Conservation (phyloP, 2,888 invertebrate species). For the Hesperia comma region DNA sequence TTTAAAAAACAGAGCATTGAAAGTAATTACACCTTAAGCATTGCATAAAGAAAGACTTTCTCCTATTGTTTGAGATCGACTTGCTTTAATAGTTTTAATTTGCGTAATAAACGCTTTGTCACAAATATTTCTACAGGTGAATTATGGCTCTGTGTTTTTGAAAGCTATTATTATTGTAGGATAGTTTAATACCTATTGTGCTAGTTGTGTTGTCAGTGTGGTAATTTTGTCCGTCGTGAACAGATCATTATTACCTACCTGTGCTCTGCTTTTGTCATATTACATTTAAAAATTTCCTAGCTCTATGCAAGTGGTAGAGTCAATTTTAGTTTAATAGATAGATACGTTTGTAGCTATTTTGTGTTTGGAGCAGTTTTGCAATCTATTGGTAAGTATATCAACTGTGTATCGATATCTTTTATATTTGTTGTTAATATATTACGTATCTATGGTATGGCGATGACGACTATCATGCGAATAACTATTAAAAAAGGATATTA, state of each 20-base stretch:
- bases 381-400: not conserved
- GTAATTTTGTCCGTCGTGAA: constrained; percentile 36
- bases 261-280: not conserved
- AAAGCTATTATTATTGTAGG: constrained; percentile 44
- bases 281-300: not conserved
- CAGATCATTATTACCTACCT: not conserved
- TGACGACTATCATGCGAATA: too few species aligned
- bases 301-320: too few species aligned
- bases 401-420: too few species aligned
- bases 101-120: constrained; percentile 62
- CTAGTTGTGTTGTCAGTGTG: constrained; percentile 40
- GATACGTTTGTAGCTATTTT: too few species aligned
- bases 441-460: too few species aligned
- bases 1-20: constrained; percentile 68
- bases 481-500: too few species aligned
- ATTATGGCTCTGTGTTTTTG: constrained; percentile 53
- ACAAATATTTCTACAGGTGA: constrained; percentile 61
- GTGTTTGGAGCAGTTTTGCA: not conserved
- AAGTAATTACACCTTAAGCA: constrained; percentile 72
- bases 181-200: constrained; percentile 26
- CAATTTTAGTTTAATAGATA: too few species aligned
- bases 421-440: too few species aligned
- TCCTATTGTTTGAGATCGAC: constrained; percentile 59
- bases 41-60: constrained; percentile 79
- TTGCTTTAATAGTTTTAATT: constrained; percentile 63